Evolutionary conservation across 2,113 vertebrate species (phyloP).

Genomic region (Callipepla californica): DNA sequence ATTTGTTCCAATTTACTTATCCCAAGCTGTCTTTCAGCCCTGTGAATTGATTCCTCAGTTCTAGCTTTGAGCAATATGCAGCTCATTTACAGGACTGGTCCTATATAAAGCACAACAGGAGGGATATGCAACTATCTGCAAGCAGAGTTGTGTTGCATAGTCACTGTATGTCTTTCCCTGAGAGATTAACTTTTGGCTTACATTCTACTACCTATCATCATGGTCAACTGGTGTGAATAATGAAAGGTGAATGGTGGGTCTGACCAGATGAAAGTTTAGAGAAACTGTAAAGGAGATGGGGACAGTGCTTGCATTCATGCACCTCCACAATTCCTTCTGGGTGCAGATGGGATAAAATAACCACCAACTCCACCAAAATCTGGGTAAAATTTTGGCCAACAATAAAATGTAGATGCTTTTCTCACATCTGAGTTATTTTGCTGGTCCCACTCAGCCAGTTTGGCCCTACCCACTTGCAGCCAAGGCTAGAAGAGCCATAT

Average conservation of each 20-base stretch:
- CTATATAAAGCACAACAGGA: not conserved
- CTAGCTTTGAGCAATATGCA: not conserved
- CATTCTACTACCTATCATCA: fast-evolving
- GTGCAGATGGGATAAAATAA: not conserved
- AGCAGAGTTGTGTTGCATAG: not conserved
- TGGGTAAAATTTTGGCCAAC: not conserved
- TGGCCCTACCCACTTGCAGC: not conserved
- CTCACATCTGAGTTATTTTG: not conserved
- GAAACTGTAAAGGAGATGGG: not conserved
- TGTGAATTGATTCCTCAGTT: not conserved
- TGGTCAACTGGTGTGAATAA: not conserved
- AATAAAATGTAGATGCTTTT: not conserved
- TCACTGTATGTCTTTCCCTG: not conserved
- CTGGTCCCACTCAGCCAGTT: not conserved
- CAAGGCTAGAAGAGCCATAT: not conserved
- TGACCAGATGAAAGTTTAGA: not conserved
- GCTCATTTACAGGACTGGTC: not conserved
- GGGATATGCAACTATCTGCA: not conserved
- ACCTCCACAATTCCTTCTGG: not conserved
- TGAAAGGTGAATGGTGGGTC: not conserved
- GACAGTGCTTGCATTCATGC: not conserved
- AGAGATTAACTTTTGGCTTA: not conserved
- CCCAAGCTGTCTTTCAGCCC: not conserved
- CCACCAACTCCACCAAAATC: not conserved
- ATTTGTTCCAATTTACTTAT: not conserved